Base-by-base conservation (phyloP, 2,113 vertebrate genomes). In the Mesembrinibis cayennensis region DNA sequence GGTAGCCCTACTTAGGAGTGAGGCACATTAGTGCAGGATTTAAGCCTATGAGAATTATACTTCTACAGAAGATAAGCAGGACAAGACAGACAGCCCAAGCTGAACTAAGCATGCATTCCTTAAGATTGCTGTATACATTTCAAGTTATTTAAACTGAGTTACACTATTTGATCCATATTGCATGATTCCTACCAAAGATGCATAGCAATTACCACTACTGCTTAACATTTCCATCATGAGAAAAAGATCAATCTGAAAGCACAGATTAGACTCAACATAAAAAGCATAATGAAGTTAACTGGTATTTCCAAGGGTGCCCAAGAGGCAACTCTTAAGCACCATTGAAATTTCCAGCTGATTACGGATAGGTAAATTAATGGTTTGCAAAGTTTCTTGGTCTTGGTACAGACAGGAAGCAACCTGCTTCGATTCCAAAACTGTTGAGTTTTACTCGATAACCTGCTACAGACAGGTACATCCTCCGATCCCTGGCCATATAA, bases 241-340 rank as follows among this genome's bases (percentile, higher is more conserved):
- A 91, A 82, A 61, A 84, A 77, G 50, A 90, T 80, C 49, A 62
- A 17, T 65, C 73, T 76, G 62, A 72, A 97, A 91, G 73, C 32
- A 80, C 13, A 69, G 30, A 80, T 79, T 49, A 77, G 29, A 62
- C 38, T 74, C 55, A 66, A 78, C 47, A 73, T 50, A 87, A 87
- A 89, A 94, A 87, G 74, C 65, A 18, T 81, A 79, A 82, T 42
- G 66, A 89, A 84, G 34, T 76, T 83, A 80, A 89, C 59, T 71
- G 67, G 38, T 73, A 81, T 81, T 96, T 95, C 59, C 72, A 93
- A 94, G 61, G 45, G 40, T 90, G 71, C 86, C 93, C 83, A 92
- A 76, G 83, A 91, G 69, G 34, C 49, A 93, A 49, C 69, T 84
- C 36, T 91, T 49, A 89, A 53, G n/a, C 67, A 89, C 73, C 84